Conservation (phyloP, 2,888 invertebrate genomes). For the Drosophila testacea region DNA sequence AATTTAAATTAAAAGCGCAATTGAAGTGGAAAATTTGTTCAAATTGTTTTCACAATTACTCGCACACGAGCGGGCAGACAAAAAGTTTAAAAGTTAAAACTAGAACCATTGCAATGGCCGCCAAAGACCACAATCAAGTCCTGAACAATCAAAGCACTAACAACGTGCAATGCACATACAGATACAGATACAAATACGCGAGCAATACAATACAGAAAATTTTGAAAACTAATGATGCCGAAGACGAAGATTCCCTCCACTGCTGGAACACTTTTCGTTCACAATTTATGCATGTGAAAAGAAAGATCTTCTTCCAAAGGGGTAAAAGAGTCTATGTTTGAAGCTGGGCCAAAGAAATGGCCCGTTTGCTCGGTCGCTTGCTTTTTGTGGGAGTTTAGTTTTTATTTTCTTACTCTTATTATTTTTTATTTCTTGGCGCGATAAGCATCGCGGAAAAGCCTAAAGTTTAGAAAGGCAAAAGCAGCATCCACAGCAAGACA, state of each 20-base stretch:
- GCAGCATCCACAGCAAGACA: conserved; percentile 48
- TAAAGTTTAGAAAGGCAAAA: conserved; percentile 76
- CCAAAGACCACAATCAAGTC: conserved; percentile 64
- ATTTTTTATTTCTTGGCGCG: conserved; percentile 29
- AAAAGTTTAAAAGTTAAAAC: conserved; percentile 19
- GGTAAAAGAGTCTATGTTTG: conserved; percentile 12
- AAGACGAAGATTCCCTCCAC: conserved; percentile 21
- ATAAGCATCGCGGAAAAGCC: conserved; percentile 79
- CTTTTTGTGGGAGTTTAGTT: conserved; percentile 68
- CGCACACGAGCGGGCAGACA: conserved; percentile 42
- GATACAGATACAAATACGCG: conserved; percentile 10
- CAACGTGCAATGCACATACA: conserved; percentile 41
- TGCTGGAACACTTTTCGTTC: conserved; percentile 51
- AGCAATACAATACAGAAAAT: conserved; percentile 59
- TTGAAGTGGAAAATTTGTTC: conserved; percentile 80
- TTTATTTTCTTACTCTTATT: conserved; percentile 25
- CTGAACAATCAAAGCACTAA: conserved; percentile 57
- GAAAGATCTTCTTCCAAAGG: conserved; percentile 52
- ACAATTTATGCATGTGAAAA: conserved; percentile 77
- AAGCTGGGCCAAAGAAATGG: conserved; percentile 69
- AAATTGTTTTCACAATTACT: conserved; percentile 76
- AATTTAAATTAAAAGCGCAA: conserved; percentile 81
- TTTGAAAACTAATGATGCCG: conserved; percentile 73
- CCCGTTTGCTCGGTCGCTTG: conserved; percentile 30
- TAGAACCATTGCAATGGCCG: conserved; percentile 26